Percentiles rank a stretch among this genome's conserved stretches.
These are phyloP conservation scores for Rhynchophorus ferrugineus DNA, from an alignment of 1,140 invertebrate species.

Conservation along the genomic window DNA sequence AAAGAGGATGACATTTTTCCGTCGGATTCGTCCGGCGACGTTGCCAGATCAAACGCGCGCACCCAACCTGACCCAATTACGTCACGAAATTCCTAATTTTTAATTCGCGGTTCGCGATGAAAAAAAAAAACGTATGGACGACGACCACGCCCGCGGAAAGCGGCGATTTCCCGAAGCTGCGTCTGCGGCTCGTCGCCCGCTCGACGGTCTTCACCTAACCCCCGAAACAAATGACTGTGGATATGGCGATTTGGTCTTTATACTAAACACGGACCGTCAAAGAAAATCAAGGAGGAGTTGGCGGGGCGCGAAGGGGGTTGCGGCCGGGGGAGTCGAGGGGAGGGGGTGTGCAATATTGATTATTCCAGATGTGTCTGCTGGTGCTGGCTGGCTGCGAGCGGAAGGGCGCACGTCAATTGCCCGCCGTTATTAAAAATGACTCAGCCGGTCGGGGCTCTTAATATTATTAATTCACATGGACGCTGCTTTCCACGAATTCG, in stretches of 20 bases:
- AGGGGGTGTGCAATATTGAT: conserved; percentile 30
- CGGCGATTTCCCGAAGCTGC: neutral
- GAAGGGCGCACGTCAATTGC: conserved; percentile 3
- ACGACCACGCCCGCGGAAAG: neutral
- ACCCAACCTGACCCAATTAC: neutral
- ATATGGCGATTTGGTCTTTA: conserved; percentile 10
- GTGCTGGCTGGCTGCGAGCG: conserved; percentile 5
- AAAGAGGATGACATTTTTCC: no score
- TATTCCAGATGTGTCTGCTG: conserved; percentile 25
- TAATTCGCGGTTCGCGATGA: no score
- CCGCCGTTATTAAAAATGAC: no score
- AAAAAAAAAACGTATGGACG: no score
- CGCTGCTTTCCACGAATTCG: no score
- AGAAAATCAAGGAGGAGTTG: conserved; percentile 18
- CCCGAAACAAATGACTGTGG: conserved; percentile 6
- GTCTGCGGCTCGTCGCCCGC: neutral
- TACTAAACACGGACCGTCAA: conserved; percentile 9
- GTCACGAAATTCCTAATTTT: neutral
- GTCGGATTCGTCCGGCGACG: neutral
- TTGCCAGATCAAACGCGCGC: neutral
- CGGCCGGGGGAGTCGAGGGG: conserved; percentile 8
- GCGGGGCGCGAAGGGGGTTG: conserved; percentile 10
- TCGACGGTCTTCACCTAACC: no score
- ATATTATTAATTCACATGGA: no score
- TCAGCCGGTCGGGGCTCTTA: no score